Evolutionary conservation across 2,113 vertebrate genomes (phyloP), one percentile per base, ranked within the genome.

Genomic region (Lagenorhynchus albirostris): DNA sequence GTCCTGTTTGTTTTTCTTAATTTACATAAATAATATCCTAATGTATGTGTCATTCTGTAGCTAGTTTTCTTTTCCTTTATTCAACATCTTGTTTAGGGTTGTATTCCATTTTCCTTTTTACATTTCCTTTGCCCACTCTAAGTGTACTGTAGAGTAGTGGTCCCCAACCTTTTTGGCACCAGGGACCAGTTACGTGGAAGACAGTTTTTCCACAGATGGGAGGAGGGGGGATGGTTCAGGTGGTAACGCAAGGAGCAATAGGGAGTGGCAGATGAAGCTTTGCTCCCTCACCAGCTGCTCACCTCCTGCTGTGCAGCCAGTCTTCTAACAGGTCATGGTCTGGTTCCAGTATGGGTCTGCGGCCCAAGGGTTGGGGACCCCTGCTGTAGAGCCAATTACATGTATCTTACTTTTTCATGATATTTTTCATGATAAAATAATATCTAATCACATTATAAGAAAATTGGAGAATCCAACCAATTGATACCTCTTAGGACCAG

Each of bases 371-470:
- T 53, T 53, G 15, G 15, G 15, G 53, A 53, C 53, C 15, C 53
- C 53, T 53, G 53, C 7, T 67, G 20, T 95, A 71, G 60, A 89
- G 38, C 53, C 36, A 74, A 36, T 68, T 53, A 79, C 29, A 91
- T 80, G 8, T 76, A 82, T 36, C 93, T 95, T 96, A 74, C n/a
- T 74, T 85, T 91, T 83, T 81, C 29, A 89, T 76, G 55, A 62
- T 79, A 92, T 38, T 96, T 95, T 94, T 91, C 29, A 91, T 95
- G 50, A 89, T 93, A 84, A 90, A 95, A 93, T 81, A 53, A 73
- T 53, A 71, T 80, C 58, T 71, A 91, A 93, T 80, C 29, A 82
- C 33, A 71, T 77, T 87, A 53, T 6, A 90, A 38, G 70, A 84
- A 96, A 91, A 90, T 29, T 92, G 13, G 36, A 93, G 95, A 97